These are phyloP conservation scores for Vireo griseus DNA, from an alignment of 2,797 vertebrate species.

Conservation along the genomic window DNA sequence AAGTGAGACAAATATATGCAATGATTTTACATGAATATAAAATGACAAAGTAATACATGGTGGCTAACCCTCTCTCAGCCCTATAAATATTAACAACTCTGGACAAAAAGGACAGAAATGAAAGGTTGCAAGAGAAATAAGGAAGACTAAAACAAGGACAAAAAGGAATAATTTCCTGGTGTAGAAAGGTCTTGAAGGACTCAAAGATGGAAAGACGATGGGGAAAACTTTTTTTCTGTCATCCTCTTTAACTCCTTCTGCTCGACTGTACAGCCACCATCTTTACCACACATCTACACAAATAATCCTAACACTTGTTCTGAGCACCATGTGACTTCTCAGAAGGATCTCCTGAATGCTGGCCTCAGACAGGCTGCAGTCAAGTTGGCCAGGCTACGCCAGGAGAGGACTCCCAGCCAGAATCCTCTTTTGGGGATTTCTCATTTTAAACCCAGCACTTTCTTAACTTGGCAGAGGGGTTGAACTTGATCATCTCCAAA, in stretches of 20 bases:
- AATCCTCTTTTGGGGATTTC: neutral
- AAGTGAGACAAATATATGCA: neutral
- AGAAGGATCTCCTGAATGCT: neutral
- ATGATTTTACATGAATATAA: neutral
- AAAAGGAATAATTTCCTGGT: neutral
- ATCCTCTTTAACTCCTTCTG: neutral
- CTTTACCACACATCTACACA: fast-evolving
- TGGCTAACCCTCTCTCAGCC: neutral
- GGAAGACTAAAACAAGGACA: neutral
- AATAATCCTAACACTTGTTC: neutral
- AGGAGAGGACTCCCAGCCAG: neutral
- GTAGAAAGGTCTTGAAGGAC: neutral
- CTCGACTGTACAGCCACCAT: neutral
- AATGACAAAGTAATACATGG: neutral
- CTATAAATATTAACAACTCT: neutral
- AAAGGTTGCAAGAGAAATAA: neutral
- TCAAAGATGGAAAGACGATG: neutral
- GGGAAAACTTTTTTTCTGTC: neutral
- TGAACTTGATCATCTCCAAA: neutral
- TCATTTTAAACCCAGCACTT: neutral
- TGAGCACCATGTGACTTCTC: fast-evolving
- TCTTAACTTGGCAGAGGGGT: neutral
- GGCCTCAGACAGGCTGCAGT: neutral
- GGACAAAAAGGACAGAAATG: neutral
- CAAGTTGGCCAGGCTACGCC: neutral